Evolutionary conservation across 2,113 vertebrate species (phyloP), one percentile per base, ranked within the genome.

Genomic region (Scomber scombrus): DNA sequence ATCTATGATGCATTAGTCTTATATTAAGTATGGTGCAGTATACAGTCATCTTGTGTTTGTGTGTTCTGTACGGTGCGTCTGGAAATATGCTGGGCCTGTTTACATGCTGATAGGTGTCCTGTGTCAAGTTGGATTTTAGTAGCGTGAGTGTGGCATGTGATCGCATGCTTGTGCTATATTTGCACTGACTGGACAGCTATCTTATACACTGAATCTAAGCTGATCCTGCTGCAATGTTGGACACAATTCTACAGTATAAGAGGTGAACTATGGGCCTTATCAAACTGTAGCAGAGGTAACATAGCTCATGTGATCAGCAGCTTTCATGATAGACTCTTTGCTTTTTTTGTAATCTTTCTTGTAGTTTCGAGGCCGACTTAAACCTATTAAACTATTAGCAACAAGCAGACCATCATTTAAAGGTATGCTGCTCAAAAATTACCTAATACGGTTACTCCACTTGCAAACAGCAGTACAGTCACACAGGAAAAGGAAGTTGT

Each of bases 81-180:
- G 55, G 78, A 80, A 65, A 58, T 21, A 18, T n/a, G n/a, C 14
- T 23, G 16, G 56, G 23, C 31, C 8, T 21, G 1, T 65, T 62
- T 23, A 51, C 34, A 52, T 11, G 47, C 40, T 50, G 62, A 75
- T n/a, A 8, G 18, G 80, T 54, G 74, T 68, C 63, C 45, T 29
- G 19, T 80, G 75, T 80, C 68, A 76, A 62, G 52, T 60, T 15
- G 34, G 51, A 72, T 77, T 63, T 86, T 66, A 79, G 51, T 54
- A 47, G 11, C 3, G 7, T 56, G 60, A 43, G n/a, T 3, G 19
- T 34, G 70, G 61, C 65, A 76, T 78, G 78, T 56, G 26, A 80
- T 87, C 72, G 76, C 66, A 78, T 88, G 77, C 47, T 67, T 10
- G 51, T 56, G 63, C 81, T 89, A 85, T 79, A 85, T 88, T 81